Base-by-base conservation (phyloP, 64 coral and sea anemone species). In the Montipora capricornis region DNA sequence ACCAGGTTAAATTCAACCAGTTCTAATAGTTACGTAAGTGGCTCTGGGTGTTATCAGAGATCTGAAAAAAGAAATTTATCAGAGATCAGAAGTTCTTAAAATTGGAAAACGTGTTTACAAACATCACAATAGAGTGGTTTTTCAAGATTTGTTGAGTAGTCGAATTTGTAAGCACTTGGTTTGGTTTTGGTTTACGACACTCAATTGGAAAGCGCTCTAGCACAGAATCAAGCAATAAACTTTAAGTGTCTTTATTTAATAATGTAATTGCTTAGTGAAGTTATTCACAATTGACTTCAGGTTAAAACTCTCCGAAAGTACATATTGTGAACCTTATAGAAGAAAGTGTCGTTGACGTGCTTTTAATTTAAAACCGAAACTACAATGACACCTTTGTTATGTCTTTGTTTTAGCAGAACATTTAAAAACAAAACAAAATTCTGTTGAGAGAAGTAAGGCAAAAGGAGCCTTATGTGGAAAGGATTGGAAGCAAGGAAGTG, bases 381-480 rank as follows among this genome's bases (percentile, higher is more conserved):
- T 68, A 68, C 16, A 68, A 12, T 68, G 64, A 55, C 0, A 8
- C 64, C 8, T 68, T 14, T 15, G 14, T 62, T 62, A 10, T 62
- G 59, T 62, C 10, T 68, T 68, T 68, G 7, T 68, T 68, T 68
- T 68, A 68, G 64, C 16, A 15, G 64, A 68, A 68, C 64, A 68
- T 68, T 68, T 68, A 68, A 68, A 68, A 37, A 37, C 37, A 68
- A 68, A 15, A 84, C 58, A 84, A 59, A 58, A 84, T 84, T 61
- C 49, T 84, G 53, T 84, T 84, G 81, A 84, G 81, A 58, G 81
- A 84, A 84, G 81, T 64, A 64, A 61, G 81, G 53, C 81, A 61
- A 64, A 64, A 61, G 44, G 50, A 84, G 29, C 75, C 75, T 46
- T 47, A 47, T 60, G 51, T 58, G 45, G 44, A 50, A 47, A 82